A percentile compares a stretch with the other conserved stretches of the same genome.
Conservation (phyloP, 2,888 invertebrate species). For the Aleiodes testaceus region DNA sequence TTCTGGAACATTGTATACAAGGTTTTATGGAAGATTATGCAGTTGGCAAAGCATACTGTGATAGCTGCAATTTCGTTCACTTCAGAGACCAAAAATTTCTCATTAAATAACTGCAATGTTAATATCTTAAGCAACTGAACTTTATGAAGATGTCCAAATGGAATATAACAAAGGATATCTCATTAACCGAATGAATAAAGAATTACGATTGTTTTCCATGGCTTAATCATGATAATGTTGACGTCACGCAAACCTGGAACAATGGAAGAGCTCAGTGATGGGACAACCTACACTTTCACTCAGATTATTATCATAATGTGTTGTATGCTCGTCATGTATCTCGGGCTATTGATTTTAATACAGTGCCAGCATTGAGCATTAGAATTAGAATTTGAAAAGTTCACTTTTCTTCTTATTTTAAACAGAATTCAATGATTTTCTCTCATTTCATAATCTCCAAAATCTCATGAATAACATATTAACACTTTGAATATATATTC, state of each 20-base stretch:
- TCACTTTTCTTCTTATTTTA: not conserved
- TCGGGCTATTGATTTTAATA: not conserved
- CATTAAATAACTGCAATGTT: no score
- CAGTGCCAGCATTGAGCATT: not conserved
- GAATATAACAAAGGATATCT: not conserved
- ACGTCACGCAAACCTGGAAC: slow-evolving; percentile 27
- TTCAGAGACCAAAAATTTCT: no score
- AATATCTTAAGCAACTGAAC: not conserved
- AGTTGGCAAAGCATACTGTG: no score
- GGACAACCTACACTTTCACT: slow-evolving; percentile 33
- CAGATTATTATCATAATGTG: slow-evolving; percentile 35
- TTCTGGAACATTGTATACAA: no score
- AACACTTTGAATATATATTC: not conserved
- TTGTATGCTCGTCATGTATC: not conserved
- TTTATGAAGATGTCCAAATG: not conserved
- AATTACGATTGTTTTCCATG: slow-evolving; percentile 6
- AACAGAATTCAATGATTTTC: no score
- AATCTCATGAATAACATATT: no score
- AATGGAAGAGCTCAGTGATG: slow-evolving; percentile 34
- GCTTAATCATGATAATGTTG: slow-evolving; percentile 13
- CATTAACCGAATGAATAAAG: slow-evolving; percentile 12
- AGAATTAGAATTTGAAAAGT: no score
- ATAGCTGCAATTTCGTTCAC: no score
- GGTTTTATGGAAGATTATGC: no score
- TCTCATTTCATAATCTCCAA: no score